Base-by-base conservation (phyloP, 2,113 vertebrate genomes). In the Lagopus muta region DNA sequence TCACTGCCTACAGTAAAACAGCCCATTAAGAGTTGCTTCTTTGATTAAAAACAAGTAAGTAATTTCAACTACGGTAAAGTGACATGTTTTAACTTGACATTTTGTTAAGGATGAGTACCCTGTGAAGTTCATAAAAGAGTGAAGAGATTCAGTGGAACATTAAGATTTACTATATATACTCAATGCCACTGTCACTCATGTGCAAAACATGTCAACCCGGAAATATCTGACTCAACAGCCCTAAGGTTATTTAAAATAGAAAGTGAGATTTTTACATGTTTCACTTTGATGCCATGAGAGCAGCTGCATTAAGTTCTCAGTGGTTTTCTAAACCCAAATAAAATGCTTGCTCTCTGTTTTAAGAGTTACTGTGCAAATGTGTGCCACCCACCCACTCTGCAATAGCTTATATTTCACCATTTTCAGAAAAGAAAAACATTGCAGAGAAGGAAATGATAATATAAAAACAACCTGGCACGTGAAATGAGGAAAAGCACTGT, bases 41-140 rank as follows among this genome's bases (percentile, higher is more conserved):
- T 94, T 94, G 89, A 97, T 95, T 94, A 93, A 96, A 98, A 94
- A 96, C 96, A 97, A 95, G 95, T 88, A 97, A 92, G 95, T 92
- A 97, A 96, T 94, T 97, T 94, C 86, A 95, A 81, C 93, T 94
- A 91, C 19, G 45, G 96, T 43, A 95, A 97, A 97, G 90, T 97
- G 97, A 97, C 97, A 96, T 97, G 97, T 97, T 98, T 97, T 94
- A 98, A 98, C 97, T 92, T 97, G 98, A 97, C 95, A 84, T 94
- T 97, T 95, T 97, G 83, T 94, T 95, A 97, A 95, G 91, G 95
- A 97, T 96, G 95, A 96, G 80, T 88, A 96, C 71, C 47, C 94
- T 97, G 96, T 52, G 65, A 97, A 97, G 95, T 90, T 96, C 96
- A 92, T 94, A 95, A 96, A 96, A 97, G 95, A 96, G 70, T 93